Conservation (phyloP, 2,113 vertebrate species). For the Pelmatolapia mariae region DNA sequence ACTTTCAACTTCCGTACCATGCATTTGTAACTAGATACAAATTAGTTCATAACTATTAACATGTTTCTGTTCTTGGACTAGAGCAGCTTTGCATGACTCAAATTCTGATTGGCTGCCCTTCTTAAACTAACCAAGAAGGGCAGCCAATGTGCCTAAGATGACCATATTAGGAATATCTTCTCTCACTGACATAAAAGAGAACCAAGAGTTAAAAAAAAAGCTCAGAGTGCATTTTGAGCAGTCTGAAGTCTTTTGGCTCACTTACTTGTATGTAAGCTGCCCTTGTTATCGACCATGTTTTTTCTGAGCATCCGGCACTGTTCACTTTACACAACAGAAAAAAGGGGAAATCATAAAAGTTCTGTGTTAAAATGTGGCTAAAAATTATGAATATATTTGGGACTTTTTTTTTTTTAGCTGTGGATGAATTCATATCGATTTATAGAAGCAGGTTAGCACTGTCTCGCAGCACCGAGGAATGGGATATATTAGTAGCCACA, state of each 20-base stretch:
- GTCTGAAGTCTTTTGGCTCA: neutral
- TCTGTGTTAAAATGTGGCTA: neutral
- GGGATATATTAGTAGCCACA: neutral
- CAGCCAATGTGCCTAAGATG: neutral
- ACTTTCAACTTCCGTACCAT: neutral
- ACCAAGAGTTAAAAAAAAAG: neutral
- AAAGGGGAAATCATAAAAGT: neutral
- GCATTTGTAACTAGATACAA: neutral
- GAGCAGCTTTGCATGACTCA: neutral
- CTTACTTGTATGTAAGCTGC: neutral
- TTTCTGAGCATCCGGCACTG: neutral
- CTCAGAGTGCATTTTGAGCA: neutral
- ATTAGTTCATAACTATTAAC: neutral
- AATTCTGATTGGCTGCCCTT: neutral
- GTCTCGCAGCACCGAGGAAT: neutral
- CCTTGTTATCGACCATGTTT: neutral
- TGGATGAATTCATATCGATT: neutral
- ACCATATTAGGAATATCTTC: neutral
- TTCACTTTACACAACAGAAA: neutral
- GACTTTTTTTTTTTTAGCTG: neutral
- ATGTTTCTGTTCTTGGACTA: neutral
- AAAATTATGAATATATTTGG: neutral
- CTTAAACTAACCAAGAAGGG: neutral
- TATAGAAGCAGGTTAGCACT: neutral
- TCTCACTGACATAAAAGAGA: neutral